Conservation (phyloP, 2,888 invertebrate species). For the Caenorhabditis doughertyi region DNA sequence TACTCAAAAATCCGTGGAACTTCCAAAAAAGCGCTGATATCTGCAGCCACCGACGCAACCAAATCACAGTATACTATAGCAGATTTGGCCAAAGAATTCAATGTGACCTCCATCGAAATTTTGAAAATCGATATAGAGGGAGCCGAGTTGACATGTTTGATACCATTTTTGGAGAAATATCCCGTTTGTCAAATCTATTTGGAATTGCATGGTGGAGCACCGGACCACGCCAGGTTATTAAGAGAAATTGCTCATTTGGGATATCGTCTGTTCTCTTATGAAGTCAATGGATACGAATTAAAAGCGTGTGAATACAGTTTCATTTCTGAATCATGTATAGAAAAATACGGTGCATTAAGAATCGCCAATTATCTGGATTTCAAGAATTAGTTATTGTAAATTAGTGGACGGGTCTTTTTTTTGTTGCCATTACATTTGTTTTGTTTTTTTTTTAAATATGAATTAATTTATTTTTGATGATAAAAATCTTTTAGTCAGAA, state of each 20-base stretch:
- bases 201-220: constrained; percentile 65
- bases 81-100: constrained; percentile 23
- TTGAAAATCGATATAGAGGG: constrained; percentile 65
- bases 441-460: not conserved
- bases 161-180: constrained; percentile 56
- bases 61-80: constrained; percentile 15
- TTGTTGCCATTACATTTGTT: constrained; percentile 17
- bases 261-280: constrained; percentile 67
- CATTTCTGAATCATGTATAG: constrained; percentile 61
- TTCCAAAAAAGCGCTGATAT: constrained; percentile 28
- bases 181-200: constrained; percentile 63
- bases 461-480: too few species aligned
- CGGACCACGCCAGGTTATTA: constrained; percentile 47
- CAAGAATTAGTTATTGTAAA: not conserved
- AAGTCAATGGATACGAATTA: constrained; percentile 66
- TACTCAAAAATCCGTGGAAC: constrained; percentile 41
- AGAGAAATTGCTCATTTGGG: constrained; percentile 50
- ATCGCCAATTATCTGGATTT: constrained; percentile 58
- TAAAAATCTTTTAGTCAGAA: too few species aligned
- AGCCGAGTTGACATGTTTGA: constrained; percentile 43
- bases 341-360: constrained; percentile 48
- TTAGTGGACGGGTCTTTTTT: constrained; percentile 5
- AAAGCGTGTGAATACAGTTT: constrained; percentile 70
- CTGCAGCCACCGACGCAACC: not conserved
- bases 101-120: constrained; percentile 36